Percentiles rank a stretch among this genome's conserved stretches.
Conservation (phyloP, 2,888 invertebrate genomes). For the Phytoseiulus persimilis region DNA sequence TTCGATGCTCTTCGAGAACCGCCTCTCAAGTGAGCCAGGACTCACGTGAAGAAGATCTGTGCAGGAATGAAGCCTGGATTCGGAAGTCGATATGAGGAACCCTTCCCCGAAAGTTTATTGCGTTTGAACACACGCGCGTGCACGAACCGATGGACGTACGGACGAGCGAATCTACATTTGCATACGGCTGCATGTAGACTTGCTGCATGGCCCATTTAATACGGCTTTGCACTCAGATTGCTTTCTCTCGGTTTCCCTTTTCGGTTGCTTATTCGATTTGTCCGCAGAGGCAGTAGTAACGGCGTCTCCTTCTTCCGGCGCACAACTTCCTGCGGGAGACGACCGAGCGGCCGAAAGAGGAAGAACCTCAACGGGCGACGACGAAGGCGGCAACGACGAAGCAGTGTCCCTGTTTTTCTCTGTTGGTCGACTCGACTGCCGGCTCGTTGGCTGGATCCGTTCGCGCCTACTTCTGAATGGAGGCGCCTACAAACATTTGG, state of each 20-base stretch:
- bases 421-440: not conserved
- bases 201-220: not conserved
- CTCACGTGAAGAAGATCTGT: too few relatives aligned
- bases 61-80: too few relatives aligned
- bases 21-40: too few relatives aligned
- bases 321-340: not conserved
- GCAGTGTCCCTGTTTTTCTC: not conserved
- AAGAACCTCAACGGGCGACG: not conserved
- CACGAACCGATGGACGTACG: not conserved
- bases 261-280: not conserved
- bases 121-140: not conserved
- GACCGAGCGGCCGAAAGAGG: not conserved
- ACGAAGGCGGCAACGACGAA: not conserved
- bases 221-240: not conserved
- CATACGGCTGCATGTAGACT: not conserved
- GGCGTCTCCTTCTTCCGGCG: not conserved
- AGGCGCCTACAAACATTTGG: not conserved
- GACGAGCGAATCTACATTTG: not conserved
- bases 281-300: not conserved
- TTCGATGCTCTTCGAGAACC: too few relatives aligned
- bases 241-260: not conserved
- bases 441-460: not conserved
- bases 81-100: not conserved
- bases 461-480: not conserved
- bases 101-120: not conserved